Evolutionary conservation across 2,888 invertebrate species (phyloP).

Genomic region (Tetheella fluctuosa): DNA sequence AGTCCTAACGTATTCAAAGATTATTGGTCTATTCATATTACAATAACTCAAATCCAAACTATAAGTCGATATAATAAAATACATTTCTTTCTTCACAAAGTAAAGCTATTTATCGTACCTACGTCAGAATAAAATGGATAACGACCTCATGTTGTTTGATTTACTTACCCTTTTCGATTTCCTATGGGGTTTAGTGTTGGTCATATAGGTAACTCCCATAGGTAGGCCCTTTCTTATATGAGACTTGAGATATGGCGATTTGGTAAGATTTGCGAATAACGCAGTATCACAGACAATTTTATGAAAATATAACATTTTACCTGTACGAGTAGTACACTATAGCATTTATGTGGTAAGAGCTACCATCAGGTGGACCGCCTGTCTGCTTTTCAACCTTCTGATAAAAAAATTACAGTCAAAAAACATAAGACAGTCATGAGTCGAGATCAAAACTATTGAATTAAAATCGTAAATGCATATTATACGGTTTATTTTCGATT

Average conservation of each 20-base stretch:
- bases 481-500: too few relatives aligned
- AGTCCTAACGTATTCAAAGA: background rate
- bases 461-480: too few relatives aligned
- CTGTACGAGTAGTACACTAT: too few relatives aligned
- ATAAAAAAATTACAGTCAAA: too few relatives aligned
- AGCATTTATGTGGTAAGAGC: too few relatives aligned
- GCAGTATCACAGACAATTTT: background rate
- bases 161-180: slow-evolving; percentile 8
- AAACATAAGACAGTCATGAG: too few relatives aligned
- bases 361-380: too few relatives aligned
- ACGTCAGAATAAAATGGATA: background rate
- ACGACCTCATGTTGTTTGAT: slow-evolving; percentile 1
- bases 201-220: background rate
- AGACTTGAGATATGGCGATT: background rate
- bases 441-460: too few relatives aligned
- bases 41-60: background rate
- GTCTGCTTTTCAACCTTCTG: too few relatives aligned
- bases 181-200: background rate
- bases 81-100: background rate
- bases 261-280: background rate
- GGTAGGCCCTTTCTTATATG: background rate
- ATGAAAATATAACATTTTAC: background rate
- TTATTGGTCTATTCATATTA: background rate
- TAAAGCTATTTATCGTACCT: background rate
- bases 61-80: background rate